Conservation (phyloP, 2,888 invertebrate genomes). For the Drosophila falleni region DNA sequence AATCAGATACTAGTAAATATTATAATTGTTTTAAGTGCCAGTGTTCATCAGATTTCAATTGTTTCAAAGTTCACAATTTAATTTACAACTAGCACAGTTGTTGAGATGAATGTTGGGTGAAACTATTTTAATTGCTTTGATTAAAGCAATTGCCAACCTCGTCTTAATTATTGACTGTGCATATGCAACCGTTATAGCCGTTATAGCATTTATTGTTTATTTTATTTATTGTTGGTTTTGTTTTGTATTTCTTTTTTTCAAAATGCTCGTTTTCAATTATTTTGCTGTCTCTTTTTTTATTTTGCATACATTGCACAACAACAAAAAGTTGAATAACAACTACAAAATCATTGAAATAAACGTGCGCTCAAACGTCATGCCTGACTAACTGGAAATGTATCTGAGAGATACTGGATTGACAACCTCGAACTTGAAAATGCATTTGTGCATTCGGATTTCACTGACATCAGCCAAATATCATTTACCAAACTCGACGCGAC, state of each 20-base stretch:
- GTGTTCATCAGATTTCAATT: neutral
- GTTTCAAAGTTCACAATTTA: conserved; percentile 8
- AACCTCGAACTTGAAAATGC: conserved; percentile 49
- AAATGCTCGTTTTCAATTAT: neutral
- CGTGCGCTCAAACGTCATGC: conserved; percentile 38
- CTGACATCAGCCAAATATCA: conserved; percentile 26
- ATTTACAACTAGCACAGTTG: neutral
- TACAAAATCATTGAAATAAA: conserved; percentile 46
- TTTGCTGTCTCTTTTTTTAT: conserved; percentile 5
- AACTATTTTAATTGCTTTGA: conserved; percentile 55
- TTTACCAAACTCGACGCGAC: conserved; percentile 7
- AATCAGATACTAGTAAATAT: neutral
- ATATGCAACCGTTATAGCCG: conserved; percentile 30
- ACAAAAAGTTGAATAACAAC: conserved; percentile 3
- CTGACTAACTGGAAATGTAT: conserved; percentile 45
- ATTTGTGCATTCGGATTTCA: conserved; percentile 27
- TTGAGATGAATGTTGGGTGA: conserved; percentile 16
- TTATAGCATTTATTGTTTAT: conserved; percentile 34
- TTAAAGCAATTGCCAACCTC: conserved; percentile 42
- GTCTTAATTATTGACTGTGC: conserved; percentile 43
- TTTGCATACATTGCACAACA: conserved; percentile 40
- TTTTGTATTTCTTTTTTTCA: conserved; percentile 2
- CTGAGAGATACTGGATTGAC: conserved; percentile 14
- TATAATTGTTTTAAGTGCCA: neutral
- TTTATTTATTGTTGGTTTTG: conserved; percentile 11